Evolutionary conservation across 1,140 invertebrate genomes (phyloP), one percentile per base, ranked within the genome.

Genomic region (Drosophila teissieri): DNA sequence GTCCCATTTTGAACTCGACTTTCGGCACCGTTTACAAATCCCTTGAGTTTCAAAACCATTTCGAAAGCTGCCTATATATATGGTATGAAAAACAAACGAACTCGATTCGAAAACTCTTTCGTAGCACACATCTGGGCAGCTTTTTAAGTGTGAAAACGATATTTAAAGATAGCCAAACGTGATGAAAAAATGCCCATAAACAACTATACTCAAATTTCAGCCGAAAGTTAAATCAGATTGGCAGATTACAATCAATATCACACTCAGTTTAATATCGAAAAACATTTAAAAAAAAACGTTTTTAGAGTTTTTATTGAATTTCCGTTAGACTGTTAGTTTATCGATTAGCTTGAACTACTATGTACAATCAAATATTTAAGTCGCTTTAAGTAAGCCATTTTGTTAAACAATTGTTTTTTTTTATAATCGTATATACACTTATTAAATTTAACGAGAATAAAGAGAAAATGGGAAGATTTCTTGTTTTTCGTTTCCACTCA

Each of bases 351-450:
- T 42, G 10, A 64, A 56, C 60, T 42, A 73, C 60, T 68, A 39
- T 65, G 60, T 65, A 65, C 73, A 75, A 75, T 75, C 72, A 75
- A 75, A 64, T 73, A 55, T 52, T 73, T 61, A 74, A 63, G 39
- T 63, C 52, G 40, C 57, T 39, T 56, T 65, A 75, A 48, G 65
- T 69, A 69, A 56, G 27, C 51, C 31, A 44, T 48, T 75, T 46
- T 40, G 57, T 54, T 64, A 75, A 61, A 49, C 34, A 63, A 73
- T 74, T 75, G 60, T 56, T 48, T 75, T 62, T 72, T 42, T 52
- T 61, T 63, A 53, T 48, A 37, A 31, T 34, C 34, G 36, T 48
- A 46, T 52, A 70, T 63, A 63, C 27, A 70, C 15, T 17, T 46
- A 55, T 56, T 37, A 37, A 51, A 57, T 36, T 37, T 37, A 31